These are phyloP conservation scores for Atrichornis clamosus DNA, from an alignment of 2,113 vertebrate genomes.

Conservation along the genomic window DNA sequence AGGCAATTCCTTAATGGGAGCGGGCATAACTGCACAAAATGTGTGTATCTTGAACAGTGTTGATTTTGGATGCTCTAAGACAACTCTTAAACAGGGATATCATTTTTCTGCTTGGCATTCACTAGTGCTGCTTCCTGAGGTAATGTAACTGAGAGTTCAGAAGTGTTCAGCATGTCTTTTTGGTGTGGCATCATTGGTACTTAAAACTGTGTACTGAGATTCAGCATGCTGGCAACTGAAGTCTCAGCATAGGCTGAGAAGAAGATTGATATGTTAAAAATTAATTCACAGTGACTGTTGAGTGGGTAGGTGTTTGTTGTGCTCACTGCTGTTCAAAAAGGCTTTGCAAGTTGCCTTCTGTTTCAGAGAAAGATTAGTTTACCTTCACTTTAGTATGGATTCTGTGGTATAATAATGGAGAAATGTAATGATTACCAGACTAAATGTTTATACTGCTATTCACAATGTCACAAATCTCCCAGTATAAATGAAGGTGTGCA, in stretches of 20 bases:
- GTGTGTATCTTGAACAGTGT: background rate
- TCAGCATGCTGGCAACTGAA: background rate
- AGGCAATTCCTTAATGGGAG: background rate
- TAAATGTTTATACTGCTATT: background rate
- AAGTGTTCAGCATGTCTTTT: background rate
- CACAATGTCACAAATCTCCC: background rate
- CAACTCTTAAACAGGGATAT: background rate
- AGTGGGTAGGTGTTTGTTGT: accelerated
- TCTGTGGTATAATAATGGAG: background rate
- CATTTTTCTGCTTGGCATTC: background rate
- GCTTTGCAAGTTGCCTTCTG: background rate
- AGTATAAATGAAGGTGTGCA: background rate
- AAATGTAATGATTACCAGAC: background rate
- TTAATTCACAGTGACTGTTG: background rate
- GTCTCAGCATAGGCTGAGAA: background rate
- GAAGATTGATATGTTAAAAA: background rate
- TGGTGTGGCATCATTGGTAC: background rate
- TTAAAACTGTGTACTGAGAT: background rate
- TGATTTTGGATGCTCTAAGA: background rate
- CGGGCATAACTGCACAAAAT: background rate
- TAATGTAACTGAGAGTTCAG: background rate
- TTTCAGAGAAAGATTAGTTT: background rate
- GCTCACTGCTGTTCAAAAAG: background rate
- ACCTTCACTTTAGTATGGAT: background rate
- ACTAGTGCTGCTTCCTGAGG: background rate